phyloP scores from a whole-genome alignment of 2,113 vertebrate genomes.

The Odontophorus gujanensis region DNA sequence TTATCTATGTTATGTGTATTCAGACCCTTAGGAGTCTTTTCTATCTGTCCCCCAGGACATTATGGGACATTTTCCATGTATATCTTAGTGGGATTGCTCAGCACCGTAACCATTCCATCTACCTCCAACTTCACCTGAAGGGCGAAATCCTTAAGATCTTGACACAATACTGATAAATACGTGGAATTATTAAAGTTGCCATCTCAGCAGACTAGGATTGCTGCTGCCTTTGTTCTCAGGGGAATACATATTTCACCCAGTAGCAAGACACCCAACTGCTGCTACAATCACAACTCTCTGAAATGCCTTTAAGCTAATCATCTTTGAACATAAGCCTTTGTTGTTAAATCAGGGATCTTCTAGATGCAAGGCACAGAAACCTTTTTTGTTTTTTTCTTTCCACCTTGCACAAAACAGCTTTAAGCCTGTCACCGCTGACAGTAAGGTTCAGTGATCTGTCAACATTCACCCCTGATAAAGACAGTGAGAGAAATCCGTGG shows the following conservation, averaged over 20 bases:
- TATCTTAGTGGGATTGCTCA: constrained; percentile 73
- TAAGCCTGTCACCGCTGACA: constrained; percentile 87
- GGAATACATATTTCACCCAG: constrained; percentile 82
- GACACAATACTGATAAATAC: constrained; percentile 83
- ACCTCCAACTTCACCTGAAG: constrained; percentile 78
- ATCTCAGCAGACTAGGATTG: constrained; percentile 78
- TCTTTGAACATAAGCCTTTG: constrained; percentile 83
- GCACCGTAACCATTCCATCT: constrained; percentile 70
- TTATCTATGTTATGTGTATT: constrained; percentile 71
- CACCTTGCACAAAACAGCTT: constrained; percentile 83
- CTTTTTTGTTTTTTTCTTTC: constrained; percentile 71
- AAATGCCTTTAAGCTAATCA: constrained; percentile 84
- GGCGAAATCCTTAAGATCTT: constrained; percentile 81
- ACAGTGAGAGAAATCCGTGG: constrained; percentile 85
- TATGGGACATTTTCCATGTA: constrained; percentile 72
- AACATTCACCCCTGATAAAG: constrained; percentile 92
- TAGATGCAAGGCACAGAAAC: constrained; percentile 74
- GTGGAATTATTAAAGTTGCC: constrained; percentile 84
- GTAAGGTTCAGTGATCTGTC: constrained; percentile 94
- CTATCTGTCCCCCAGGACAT: constrained; percentile 61
- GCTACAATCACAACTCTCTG: constrained; percentile 78
- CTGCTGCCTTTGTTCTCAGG: constrained; percentile 79
- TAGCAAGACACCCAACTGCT: constrained; percentile 79
- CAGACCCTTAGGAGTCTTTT: constrained; percentile 66
- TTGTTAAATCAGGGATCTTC: constrained; percentile 79